These are phyloP conservation scores for Eristalinus aeneus DNA, from an alignment of 2,888 invertebrate genomes.

Conservation along the genomic window DNA sequence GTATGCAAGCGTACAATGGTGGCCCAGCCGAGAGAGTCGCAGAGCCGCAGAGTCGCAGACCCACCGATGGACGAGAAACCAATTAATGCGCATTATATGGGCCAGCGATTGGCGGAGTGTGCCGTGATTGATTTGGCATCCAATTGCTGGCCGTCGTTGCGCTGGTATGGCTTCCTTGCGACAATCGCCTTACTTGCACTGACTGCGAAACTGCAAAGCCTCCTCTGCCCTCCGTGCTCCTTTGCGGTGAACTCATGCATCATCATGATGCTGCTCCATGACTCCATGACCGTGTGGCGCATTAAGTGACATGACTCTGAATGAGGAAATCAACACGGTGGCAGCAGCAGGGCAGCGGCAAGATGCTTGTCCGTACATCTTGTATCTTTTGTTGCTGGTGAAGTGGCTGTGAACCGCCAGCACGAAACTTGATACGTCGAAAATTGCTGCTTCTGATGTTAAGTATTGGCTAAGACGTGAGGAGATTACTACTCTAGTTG, in stretches of 20 bases:
- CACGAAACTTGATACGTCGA: not conserved
- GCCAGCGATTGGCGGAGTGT: slow-evolving; percentile 65
- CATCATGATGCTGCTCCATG: slow-evolving; percentile 24
- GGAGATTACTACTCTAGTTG: slow-evolving; percentile 14
- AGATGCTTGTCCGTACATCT: not conserved
- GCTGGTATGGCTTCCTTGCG: slow-evolving; percentile 39
- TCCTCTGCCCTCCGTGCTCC: not conserved
- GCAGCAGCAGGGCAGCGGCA: not conserved
- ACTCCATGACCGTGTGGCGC: slow-evolving; percentile 52
- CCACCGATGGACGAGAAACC: slow-evolving; percentile 9
- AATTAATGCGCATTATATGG: slow-evolving; percentile 62
- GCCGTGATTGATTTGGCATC: slow-evolving; percentile 64
- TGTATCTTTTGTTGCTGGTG: slow-evolving; percentile 25
- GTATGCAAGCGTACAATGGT: slow-evolving; percentile 23
- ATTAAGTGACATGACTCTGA: slow-evolving; percentile 64
- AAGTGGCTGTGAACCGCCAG: not conserved
- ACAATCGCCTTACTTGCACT: not conserved
- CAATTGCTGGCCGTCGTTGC: not conserved
- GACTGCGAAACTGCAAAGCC: not conserved
- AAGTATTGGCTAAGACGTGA: slow-evolving; percentile 40
- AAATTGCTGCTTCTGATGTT: slow-evolving; percentile 9
- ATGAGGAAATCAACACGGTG: slow-evolving; percentile 67
- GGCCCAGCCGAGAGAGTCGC: slow-evolving; percentile 22
- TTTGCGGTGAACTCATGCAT: slow-evolving; percentile 47
- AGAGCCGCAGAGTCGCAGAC: slow-evolving; percentile 4